phyloP scores from a whole-genome alignment of 2,113 vertebrate genomes.

The Hippopotamus amphibius region DNA sequence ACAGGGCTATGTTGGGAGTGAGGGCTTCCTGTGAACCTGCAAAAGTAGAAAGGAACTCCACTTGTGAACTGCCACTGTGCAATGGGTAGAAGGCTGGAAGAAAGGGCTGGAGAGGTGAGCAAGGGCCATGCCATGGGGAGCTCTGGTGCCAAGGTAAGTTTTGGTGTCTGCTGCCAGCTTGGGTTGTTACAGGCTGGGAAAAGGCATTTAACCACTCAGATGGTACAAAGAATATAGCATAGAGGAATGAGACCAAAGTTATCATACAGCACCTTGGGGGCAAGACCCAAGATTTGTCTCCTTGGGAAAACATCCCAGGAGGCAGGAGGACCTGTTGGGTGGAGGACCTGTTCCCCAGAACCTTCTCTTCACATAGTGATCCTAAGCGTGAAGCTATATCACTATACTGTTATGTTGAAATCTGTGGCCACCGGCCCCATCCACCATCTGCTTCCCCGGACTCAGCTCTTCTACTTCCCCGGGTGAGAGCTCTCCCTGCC shows the following conservation, averaged over 20 bases:
- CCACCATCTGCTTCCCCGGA: not conserved
- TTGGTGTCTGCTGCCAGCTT: not conserved
- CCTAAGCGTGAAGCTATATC: not conserved
- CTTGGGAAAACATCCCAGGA: not conserved
- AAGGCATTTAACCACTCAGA: not conserved
- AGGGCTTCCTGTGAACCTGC: not conserved
- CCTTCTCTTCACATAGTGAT: not conserved
- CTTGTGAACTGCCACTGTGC: not conserved
- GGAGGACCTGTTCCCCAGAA: not conserved
- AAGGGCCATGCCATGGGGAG: not conserved
- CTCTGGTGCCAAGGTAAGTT: not conserved
- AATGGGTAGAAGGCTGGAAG: not conserved
- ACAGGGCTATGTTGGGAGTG: accelerated
- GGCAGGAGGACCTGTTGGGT: not conserved
- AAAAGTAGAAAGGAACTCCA: not conserved
- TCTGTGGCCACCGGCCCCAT: not conserved
- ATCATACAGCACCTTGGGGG: not conserved
- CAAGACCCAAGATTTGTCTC: not conserved
- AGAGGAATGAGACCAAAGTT: not conserved
- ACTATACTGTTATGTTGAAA: not conserved
- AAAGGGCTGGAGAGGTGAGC: no score
- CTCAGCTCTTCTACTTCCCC: not conserved
- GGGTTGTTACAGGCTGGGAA: not conserved
- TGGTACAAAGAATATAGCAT: not conserved
- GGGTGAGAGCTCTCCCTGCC: not conserved